Evolutionary conservation across 2,888 invertebrate genomes (phyloP).

Genomic region (Drosophila peninsularis): DNA sequence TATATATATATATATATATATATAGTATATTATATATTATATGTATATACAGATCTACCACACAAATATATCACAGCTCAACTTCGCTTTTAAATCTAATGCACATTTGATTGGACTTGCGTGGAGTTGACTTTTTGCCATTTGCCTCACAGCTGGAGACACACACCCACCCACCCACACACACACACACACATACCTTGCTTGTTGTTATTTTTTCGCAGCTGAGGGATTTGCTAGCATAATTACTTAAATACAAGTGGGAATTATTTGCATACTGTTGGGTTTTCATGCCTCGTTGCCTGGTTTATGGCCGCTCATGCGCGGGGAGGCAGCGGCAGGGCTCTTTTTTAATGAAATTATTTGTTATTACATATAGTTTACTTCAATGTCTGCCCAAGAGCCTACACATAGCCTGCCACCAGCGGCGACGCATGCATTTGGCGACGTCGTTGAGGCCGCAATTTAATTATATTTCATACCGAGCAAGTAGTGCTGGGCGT

Average conservation of each 20-base stretch:
- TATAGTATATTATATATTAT: too few relatives aligned
- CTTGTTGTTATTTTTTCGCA: conserved; percentile 13
- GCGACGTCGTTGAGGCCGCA: conserved; percentile 54
- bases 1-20: too few relatives aligned
- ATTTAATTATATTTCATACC: conserved; percentile 68
- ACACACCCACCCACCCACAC: conserved; percentile 20
- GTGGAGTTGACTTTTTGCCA: conserved; percentile 25
- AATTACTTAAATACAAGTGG: conserved; percentile 75
- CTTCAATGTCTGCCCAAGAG: conserved; percentile 32
- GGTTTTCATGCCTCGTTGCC: conserved; percentile 47
- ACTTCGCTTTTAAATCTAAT: conserved; percentile 22
- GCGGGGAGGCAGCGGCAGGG: neutral
- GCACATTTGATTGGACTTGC: conserved; percentile 36
- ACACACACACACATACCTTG: conserved; percentile 14
- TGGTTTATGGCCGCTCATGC: conserved; percentile 25
- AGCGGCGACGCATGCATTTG: conserved; percentile 6
- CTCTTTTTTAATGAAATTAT: conserved; percentile 65
- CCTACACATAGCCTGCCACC: conserved; percentile 36
- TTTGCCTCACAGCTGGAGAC: conserved; percentile 34
- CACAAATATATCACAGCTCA: conserved; percentile 2
- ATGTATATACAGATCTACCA: too few relatives aligned
- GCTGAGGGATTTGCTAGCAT: conserved; percentile 57
- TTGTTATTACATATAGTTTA: conserved; percentile 54
- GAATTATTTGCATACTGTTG: conserved; percentile 56
- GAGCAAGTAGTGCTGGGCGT: conserved; percentile 18